These are phyloP conservation scores for Gorsachius goisagi DNA, from an alignment of 2,113 vertebrate species.

Conservation along the genomic window DNA sequence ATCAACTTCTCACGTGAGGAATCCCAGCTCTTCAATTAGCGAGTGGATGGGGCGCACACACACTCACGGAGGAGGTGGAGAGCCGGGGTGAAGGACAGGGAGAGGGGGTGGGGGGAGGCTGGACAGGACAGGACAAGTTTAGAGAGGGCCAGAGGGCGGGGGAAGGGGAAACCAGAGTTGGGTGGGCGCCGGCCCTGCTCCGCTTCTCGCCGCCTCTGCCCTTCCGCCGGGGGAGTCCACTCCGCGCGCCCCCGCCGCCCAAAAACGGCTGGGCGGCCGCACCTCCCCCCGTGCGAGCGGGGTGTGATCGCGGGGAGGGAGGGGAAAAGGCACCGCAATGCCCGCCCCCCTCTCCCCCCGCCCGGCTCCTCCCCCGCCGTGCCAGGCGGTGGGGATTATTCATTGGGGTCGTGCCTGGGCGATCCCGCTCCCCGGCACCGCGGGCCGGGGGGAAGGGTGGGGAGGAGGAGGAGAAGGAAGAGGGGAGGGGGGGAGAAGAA, in stretches of 20 bases:
- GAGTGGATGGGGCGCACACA: constrained; percentile 36
- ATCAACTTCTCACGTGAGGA: constrained; percentile 98
- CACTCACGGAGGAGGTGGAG: background rate
- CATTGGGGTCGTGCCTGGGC: background rate
- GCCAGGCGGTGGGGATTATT: background rate
- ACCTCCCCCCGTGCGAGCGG: background rate
- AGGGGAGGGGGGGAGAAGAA: background rate
- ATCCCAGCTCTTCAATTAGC: constrained; percentile 94
- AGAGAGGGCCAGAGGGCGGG: background rate
- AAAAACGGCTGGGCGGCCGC: background rate
- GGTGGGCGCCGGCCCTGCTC: background rate
- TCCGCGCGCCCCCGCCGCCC: background rate
- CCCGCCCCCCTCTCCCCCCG: background rate
- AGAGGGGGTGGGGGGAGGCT: constrained; percentile 46
- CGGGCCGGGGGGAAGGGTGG: background rate
- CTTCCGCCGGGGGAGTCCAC: background rate
- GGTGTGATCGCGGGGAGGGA: background rate
- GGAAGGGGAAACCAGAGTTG: background rate
- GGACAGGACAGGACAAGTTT: constrained; percentile 16
- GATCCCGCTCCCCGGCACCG: background rate
- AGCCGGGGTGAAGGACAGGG: constrained; percentile 33
- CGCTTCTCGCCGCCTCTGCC: constrained; percentile 19
- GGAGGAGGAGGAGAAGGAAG: background rate
- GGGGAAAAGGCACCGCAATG: background rate
- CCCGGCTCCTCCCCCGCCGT: background rate